Base-by-base conservation (phyloP, 92 coral and sea anemone species). In the Palythoa heliodiscus region DNA sequence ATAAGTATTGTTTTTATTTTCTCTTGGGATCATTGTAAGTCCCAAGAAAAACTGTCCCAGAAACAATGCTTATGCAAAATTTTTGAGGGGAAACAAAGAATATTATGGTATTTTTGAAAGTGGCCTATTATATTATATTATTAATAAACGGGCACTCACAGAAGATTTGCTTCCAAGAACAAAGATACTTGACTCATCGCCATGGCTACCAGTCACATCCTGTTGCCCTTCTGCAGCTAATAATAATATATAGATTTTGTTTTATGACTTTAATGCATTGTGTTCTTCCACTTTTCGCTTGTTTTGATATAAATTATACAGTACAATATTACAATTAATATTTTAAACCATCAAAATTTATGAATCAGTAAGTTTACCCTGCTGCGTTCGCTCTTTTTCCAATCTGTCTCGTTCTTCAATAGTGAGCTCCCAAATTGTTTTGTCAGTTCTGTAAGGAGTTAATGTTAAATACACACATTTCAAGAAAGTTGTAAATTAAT, bases 361-460 rank as follows among this genome's bases (percentile, higher is more conserved):
- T 74, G 14, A 74, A 19, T 11, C 37, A 63, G 23, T 15, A 66
- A 11, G 66, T 15, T 63, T 80, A n/a, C 84, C 84, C 15, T 22
- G 91, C 88, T 88, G 78, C 23, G 55, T 19, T 1, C 70, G 67
- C 35, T 76, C 84, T 55, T 78, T 83, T 78, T 83, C 90, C 17
- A 12, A 13, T 47, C 74, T 70, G 52, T 94, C 90, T 71, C 99
- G 89, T 53, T 93, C 98, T 78, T 93, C 97, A 66, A 97, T 93
- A 64, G 99, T 98, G 81, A 97, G 91, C 37, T 97, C 98, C 99
- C 99, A 97, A 84, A 97, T 89, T 35, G 98, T 92, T 88, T 92
- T 91, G 22, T 97, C 98, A 74, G 93, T 87, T 87, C 98, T 95
- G 63, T 1, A 82, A 48, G 24, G 24, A 13, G 7, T 48, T 52